phyloP scores from a whole-genome alignment of 2,113 vertebrate species.

The Phaethon lepturus region DNA sequence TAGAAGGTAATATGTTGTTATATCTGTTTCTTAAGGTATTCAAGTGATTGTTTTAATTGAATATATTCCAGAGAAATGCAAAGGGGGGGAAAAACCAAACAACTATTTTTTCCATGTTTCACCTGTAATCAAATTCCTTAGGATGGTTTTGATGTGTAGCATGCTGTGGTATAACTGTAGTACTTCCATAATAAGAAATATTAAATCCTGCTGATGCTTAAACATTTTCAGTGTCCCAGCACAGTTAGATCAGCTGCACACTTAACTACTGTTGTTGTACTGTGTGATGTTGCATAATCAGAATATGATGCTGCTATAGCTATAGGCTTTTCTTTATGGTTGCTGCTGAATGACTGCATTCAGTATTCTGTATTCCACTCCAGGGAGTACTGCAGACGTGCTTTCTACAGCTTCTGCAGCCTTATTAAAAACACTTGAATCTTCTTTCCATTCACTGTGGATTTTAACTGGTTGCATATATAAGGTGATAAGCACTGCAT shows the following conservation, averaged over 20 bases:
- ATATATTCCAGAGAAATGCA: neutral
- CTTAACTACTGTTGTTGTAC: slow-evolving; percentile 1
- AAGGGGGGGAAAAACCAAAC: neutral
- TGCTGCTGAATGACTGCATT: slow-evolving; percentile 37
- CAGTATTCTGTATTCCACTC: neutral
- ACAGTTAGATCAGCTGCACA: slow-evolving; percentile 24
- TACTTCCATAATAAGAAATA: neutral
- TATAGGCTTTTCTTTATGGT: neutral
- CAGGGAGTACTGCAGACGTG: neutral
- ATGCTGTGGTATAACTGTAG: neutral
- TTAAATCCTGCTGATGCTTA: neutral
- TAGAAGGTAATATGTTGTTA: neutral
- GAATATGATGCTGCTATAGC: neutral
- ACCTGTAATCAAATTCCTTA: neutral
- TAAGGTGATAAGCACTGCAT: neutral
- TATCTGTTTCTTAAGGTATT: neutral
- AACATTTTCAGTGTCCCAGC: neutral
- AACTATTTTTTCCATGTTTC: neutral
- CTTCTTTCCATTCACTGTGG: neutral
- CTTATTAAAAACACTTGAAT: slow-evolving; percentile 1
- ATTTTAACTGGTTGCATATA: neutral
- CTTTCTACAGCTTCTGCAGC: neutral
- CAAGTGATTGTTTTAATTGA: neutral
- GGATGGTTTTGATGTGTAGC: neutral
- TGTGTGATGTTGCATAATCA: slow-evolving; percentile 36